These are phyloP conservation scores for Neelides sp. DNA, from an alignment of 1,140 invertebrate species.

Conservation along the genomic window DNA sequence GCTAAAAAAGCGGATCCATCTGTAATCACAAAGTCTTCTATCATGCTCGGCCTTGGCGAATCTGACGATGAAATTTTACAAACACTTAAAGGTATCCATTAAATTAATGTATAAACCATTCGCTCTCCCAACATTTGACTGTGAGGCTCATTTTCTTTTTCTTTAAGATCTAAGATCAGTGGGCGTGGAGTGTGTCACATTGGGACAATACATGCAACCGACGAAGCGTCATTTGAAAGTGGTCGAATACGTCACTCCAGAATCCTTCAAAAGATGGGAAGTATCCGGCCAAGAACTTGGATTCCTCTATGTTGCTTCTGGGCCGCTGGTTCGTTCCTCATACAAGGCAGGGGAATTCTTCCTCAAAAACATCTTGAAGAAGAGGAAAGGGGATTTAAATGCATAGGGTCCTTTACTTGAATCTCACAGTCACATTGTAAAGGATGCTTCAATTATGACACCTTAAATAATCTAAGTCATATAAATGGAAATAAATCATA, in stretches of 20 bases:
- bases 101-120: neutral
- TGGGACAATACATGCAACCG: slow-evolving; percentile 99
- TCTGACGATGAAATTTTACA: slow-evolving; percentile 76
- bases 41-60: slow-evolving; percentile 97
- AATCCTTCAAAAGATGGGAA: slow-evolving; percentile 88
- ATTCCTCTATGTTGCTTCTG: slow-evolving; percentile 94
- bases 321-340: slow-evolving; percentile 89
- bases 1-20: slow-evolving; percentile 67
- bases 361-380: slow-evolving; percentile 62
- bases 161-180: slow-evolving; percentile 51
- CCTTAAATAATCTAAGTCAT: too few species aligned
- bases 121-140: neutral
- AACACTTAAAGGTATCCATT: slow-evolving; percentile 56
- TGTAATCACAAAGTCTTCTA: slow-evolving; percentile 91
- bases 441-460: too few species aligned
- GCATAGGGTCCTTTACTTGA: too few species aligned
- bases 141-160: slow-evolving; percentile 1
- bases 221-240: slow-evolving; percentile 93
- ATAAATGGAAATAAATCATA: too few species aligned
- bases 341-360: slow-evolving; percentile 95
- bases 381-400: slow-evolving; percentile 37
- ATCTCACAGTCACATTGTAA: too few species aligned
- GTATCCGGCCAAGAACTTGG: slow-evolving; percentile 69
- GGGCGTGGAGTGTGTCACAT: slow-evolving; percentile 86
- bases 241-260: slow-evolving; percentile 91